Base-by-base conservation (phyloP, 37 sponge, comb jelly and placozoan species). In the Spongilla lacustris region DNA sequence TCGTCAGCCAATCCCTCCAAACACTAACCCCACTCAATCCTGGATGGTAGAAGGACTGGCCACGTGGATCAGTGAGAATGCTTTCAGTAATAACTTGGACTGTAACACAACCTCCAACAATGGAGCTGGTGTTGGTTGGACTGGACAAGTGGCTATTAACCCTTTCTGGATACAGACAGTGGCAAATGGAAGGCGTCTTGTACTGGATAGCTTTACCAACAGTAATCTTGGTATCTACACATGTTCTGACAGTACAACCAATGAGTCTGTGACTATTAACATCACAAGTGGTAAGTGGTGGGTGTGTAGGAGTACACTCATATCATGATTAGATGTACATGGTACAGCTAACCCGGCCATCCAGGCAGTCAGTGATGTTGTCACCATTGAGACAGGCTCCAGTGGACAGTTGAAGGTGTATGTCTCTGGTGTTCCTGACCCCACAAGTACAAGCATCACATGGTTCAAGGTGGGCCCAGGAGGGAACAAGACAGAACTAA, bases 41-140 rank as follows among this genome's bases (percentile, higher is more conserved):
- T 77, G 33, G 67, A 74, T 23, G 19, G 85, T 89, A 0, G 91
- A 83, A 46, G 82, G 91, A 17, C 77, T 90, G 66, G 86, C 86
- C 35, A 71, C 83, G 10, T 36, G 76, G n/a, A 58, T 58, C 11
- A 17, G 0, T 6, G 14, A 58, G 58, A 58, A 17, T 58, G 58
- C 58, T 17, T 58, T 58, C 58, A 58, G 58, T 58, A 17, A 58
- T 17, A 58, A 58, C 58, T 17, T 58, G 14, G 72, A 79, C 66
- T 89, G 90, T 48, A 83, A 73, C 48, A 78, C 84, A 58, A 79
- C 85, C 14, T 17, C 36, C 25, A 76, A 77, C 36, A 36, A 69
- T 35, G 71, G 71, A 12, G 29, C 48, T 49, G 70, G 74, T 12
- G n/a, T 89, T 2, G 41, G 14, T 13, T 89, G 90, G 90, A 30